phyloP scores from a whole-genome alignment of 2,797 vertebrate species.

The Betta splendens region DNA sequence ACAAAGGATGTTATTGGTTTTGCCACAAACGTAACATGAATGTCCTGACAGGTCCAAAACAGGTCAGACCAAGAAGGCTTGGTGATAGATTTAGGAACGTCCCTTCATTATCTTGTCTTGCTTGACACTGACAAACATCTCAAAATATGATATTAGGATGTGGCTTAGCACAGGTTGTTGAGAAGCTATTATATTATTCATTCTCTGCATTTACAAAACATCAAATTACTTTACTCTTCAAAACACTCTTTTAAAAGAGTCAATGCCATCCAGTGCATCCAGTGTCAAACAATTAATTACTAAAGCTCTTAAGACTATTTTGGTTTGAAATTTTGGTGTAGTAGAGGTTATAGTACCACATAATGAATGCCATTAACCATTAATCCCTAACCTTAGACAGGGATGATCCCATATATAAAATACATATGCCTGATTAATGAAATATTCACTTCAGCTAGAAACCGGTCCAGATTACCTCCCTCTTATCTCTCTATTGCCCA shows the following conservation, averaged over 20 bases:
- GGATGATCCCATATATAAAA: background rate
- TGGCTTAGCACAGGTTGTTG: background rate
- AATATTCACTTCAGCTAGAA: slow-evolving; percentile 16
- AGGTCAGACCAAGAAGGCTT: slow-evolving; percentile 23
- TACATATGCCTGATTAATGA: background rate
- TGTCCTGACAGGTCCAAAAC: too few species aligned
- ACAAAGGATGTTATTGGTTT: slow-evolving; percentile 38
- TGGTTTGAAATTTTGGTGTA: too few species aligned
- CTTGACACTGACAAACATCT: too few species aligned
- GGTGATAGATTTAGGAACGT: too few species aligned
- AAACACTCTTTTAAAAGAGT: background rate
- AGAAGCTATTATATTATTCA: slow-evolving; percentile 2
- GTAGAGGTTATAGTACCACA: too few species aligned
- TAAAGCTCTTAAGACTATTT: too few species aligned
- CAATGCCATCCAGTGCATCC: too few species aligned
- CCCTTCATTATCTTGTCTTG: background rate
- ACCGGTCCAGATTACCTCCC: slow-evolving; percentile 17
- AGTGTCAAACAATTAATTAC: too few species aligned
- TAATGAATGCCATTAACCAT: too few species aligned
- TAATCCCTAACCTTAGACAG: background rate
- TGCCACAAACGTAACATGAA: slow-evolving; percentile 11
- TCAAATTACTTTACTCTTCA: slow-evolving; percentile 7
- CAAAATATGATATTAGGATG: too few species aligned
- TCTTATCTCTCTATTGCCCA: background rate
- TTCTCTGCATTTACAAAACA: background rate